Evolutionary conservation across 2,797 vertebrate species (phyloP).

Genomic region (Hoplostethus atlanticus): DNA sequence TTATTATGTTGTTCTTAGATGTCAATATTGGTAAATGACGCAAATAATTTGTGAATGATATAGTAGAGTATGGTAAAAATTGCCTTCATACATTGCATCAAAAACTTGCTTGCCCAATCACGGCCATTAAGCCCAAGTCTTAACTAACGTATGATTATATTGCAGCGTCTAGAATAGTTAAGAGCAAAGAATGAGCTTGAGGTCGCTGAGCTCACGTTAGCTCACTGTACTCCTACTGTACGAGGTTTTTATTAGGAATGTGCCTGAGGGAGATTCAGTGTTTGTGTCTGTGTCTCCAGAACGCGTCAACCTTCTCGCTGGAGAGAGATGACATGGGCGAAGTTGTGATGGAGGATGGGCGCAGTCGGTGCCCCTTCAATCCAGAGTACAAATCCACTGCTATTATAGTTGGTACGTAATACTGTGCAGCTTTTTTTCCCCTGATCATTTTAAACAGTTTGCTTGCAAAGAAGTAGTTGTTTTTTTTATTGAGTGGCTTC

Average conservation of each 20-base stretch:
- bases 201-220: constrained; percentile 32
- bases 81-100: constrained; percentile 1
- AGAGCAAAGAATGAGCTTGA: constrained; percentile 15
- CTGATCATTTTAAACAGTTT: background rate
- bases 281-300: constrained; percentile 77
- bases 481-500: constrained; percentile 18
- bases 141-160: background rate
- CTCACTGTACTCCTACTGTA: constrained; percentile 22
- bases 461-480: background rate
- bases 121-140: background rate
- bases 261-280: constrained; percentile 48
- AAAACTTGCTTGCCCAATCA: background rate
- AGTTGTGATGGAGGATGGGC: constrained; percentile 90
- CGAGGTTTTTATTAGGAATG: constrained; percentile 51
- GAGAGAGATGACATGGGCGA: constrained; percentile 82
- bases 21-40: too few relatives aligned
- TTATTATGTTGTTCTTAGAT: too few relatives aligned
- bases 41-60: background rate
- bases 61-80: background rate
- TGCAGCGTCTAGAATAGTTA: background rate
- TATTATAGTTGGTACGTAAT: constrained; percentile 91
- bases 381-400: constrained; percentile 94
- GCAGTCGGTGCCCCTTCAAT: constrained; percentile 94
- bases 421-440: background rate
- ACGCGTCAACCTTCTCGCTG: constrained; percentile 87